Evolutionary conservation across 2,888 invertebrate species (phyloP), one percentile per base, ranked within the genome.

Genomic region (Nephrotoma flavescens): DNA sequence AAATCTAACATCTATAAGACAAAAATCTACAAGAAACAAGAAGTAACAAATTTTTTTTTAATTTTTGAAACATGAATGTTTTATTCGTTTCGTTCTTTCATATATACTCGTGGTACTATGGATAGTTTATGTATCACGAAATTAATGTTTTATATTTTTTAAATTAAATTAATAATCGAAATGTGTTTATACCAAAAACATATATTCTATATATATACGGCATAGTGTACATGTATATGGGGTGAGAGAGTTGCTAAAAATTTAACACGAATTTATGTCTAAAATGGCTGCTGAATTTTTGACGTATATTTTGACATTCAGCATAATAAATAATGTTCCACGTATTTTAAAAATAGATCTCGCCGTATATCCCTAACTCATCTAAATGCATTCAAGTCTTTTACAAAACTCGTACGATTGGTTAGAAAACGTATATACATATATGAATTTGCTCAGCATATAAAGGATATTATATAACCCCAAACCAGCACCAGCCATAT

Each of bases 1-100:
- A 84, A 42, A 84, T 42, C 41, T 84, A 84, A 42, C 41, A 84
- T 42, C 41, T 84, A 83, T 41, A 31, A 41, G 42, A 84, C 42
- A 84, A 84, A 84, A 84, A 41, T 42, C 84, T 42, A 84, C 84
- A 84, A 84, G 84, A 84, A 84, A 84, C 84, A 84, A 84, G 84
- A 84, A 84, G 84, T 84, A 84, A 84, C 42, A 42, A 42, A n/a
- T n/a, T 42, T 84, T 84, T 84, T 42, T 41, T 47, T n/a, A 12
- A 12, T 84, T 42, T 84, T 84, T 42, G 5, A 42, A 84, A 84
- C 84, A 84, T 84, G 84, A 84, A 42, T 84, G 41, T 84, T 84
- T 84, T 84, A 42, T 42, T 42, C n/a, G 47, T 84, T 84, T n/a
- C 42, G n/a, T 11, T 47, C 11, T 47, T 84, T 84, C n/a, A 71